Conservation (phyloP, 35 echinoderm and acorn worm genomes). For the Holothuria glaberrima region DNA sequence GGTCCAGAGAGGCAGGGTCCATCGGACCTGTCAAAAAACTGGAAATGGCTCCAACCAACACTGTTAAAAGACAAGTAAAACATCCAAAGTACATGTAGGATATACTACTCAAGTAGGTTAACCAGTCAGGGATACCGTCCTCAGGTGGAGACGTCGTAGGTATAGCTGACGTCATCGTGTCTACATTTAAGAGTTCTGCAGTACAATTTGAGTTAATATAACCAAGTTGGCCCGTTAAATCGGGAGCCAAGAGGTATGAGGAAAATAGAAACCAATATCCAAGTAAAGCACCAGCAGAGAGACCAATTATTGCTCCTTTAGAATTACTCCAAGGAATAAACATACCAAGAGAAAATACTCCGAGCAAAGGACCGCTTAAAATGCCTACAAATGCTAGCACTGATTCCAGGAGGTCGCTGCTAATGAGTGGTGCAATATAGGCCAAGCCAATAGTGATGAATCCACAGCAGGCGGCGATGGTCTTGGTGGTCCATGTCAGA, state of each 20-base stretch:
- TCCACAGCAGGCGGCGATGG: conserved; percentile 41
- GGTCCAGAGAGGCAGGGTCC: conserved; percentile 32
- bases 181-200: not conserved
- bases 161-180: not conserved
- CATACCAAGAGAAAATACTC: conserved; percentile 48
- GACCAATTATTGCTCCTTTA: conserved; percentile 12
- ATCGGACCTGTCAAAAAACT: conserved; percentile 20
- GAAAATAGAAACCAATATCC: conserved; percentile 2
- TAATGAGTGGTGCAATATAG: conserved; percentile 1
- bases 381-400: conserved; percentile 31
- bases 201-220: conserved; percentile 27
- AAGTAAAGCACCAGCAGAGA: not conserved
- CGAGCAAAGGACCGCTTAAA: conserved; percentile 41
- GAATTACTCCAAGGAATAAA: conserved; percentile 42
- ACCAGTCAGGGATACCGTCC: not conserved
- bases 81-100: conserved; percentile 63
- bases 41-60: not conserved
- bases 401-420: conserved; percentile 24
- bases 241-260: not conserved
- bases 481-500: conserved; percentile 12
- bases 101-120: conserved; percentile 1
- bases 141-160: not conserved
- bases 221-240: conserved; percentile 16
- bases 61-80: conserved; percentile 43
- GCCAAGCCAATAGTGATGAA: conserved; percentile 24